These are phyloP conservation scores for Notodonta dromedarius DNA, from an alignment of 2,888 invertebrate genomes.

Conservation along the genomic window DNA sequence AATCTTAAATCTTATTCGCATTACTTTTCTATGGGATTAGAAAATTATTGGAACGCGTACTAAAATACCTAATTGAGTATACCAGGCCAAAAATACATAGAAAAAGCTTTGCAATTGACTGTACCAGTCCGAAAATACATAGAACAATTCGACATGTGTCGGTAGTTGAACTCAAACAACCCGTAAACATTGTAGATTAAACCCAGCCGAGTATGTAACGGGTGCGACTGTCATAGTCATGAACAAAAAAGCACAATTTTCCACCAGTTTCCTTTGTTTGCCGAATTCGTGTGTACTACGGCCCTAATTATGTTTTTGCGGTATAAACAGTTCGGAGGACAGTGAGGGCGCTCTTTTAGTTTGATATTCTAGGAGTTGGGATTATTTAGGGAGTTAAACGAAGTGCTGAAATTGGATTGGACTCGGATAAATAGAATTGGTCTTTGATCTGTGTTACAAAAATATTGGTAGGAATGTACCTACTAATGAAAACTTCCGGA, in stretches of 20 bases:
- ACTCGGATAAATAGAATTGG: no score
- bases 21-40: no score
- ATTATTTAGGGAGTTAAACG: no score
- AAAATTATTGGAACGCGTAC: no score
- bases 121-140: neutral
- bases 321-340: constrained; percentile 30
- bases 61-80: no score
- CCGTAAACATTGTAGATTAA: constrained; percentile 71
- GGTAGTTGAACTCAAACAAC: constrained; percentile 63
- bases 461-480: no score
- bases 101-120: no score
- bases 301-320: constrained; percentile 43
- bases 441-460: no score
- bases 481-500: no score
- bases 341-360: constrained; percentile 22
- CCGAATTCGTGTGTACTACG: constrained; percentile 14
- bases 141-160: constrained; percentile 53
- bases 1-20: no score
- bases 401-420: no score
- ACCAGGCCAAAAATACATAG: no score
- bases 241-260: constrained; percentile 8
- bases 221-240: constrained; percentile 48
- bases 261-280: constrained; percentile 35
- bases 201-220: constrained; percentile 61
- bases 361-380: constrained; percentile 21